Evolutionary conservation across 2,113 vertebrate genomes (phyloP).

Genomic region (Apeltes quadracus): DNA sequence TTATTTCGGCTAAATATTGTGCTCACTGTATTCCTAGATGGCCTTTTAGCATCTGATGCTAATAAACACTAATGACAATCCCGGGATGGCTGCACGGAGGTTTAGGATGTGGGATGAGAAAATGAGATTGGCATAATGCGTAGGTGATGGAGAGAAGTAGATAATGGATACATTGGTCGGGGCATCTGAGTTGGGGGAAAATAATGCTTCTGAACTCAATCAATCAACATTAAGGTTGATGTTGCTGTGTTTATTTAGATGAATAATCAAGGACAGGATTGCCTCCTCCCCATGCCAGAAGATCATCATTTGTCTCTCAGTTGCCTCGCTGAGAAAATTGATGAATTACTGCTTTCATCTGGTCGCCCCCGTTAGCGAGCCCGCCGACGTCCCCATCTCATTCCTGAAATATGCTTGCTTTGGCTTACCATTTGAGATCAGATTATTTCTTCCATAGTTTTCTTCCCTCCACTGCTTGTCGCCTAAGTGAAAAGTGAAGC

Average conservation of each 20-base stretch:
- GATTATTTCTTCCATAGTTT: neutral
- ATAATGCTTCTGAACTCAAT: conserved; percentile 75
- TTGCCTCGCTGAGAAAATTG: conserved; percentile 71
- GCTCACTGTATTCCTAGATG: neutral
- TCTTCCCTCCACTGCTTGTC: neutral
- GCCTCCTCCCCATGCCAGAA: conserved; percentile 42
- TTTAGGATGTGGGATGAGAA: conserved; percentile 42
- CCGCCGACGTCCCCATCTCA: conserved; percentile 56
- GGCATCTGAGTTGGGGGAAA: conserved; percentile 47
- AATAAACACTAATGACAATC: conserved; percentile 14
- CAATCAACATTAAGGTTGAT: conserved; percentile 79
- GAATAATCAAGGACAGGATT: conserved; percentile 77
- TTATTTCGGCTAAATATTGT: conserved; percentile 1
- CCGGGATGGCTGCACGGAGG: conserved; percentile 10
- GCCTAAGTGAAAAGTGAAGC: conserved; percentile 49
- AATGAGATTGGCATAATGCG: conserved; percentile 36
- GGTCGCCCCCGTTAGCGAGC: conserved; percentile 72
- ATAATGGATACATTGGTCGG: conserved; percentile 30
- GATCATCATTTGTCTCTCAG: conserved; percentile 62
- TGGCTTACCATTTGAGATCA: conserved; percentile 30
- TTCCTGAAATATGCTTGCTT: conserved; percentile 56
- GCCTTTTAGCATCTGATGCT: conserved; percentile 35
- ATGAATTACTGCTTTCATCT: conserved; percentile 79
- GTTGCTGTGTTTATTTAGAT: conserved; percentile 79
- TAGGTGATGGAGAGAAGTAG: conserved; percentile 30